A percentile compares a stretch with the other conserved stretches of the same genome.
Evolutionary conservation across 2,888 invertebrate genomes (phyloP).

Genomic region (Bellardia pandia): DNA sequence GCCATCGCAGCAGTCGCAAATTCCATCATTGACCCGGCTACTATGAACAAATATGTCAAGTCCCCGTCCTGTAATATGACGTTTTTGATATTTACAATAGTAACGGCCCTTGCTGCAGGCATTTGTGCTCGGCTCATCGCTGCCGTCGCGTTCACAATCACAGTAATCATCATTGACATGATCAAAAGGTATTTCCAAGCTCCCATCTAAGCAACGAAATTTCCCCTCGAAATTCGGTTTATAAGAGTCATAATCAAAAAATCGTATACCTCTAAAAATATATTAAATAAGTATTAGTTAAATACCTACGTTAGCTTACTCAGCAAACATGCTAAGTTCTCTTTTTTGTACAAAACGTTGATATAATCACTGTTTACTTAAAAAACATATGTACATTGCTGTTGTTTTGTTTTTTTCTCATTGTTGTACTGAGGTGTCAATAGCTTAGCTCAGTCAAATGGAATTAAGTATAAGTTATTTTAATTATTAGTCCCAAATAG

Average conservation of each 20-base stretch:
- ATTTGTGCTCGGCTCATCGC: slow-evolving; percentile 93
- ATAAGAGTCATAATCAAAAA: slow-evolving; percentile 84
- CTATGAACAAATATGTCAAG: slow-evolving; percentile 87
- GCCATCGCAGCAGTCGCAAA: slow-evolving; percentile 98
- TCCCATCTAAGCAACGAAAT: slow-evolving; percentile 84
- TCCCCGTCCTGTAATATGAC: slow-evolving; percentile 83
- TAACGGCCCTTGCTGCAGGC: slow-evolving; percentile 94
- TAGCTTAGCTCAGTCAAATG: too few relatives aligned
- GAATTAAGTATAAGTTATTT: too few relatives aligned
- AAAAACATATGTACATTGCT: too few relatives aligned
- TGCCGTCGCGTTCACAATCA: slow-evolving; percentile 91
- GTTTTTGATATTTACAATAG: slow-evolving; percentile 87
- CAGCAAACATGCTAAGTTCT: too few relatives aligned
- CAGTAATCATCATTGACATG: slow-evolving; percentile 93
- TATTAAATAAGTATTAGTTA: background rate
- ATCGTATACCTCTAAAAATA: slow-evolving; percentile 82
- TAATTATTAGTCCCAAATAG: too few relatives aligned
- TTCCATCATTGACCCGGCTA: slow-evolving; percentile 95
- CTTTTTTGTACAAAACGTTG: too few relatives aligned
- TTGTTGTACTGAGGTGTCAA: too few relatives aligned
- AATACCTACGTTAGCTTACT: too few relatives aligned
- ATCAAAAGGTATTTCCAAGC: slow-evolving; percentile 85
- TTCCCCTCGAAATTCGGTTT: slow-evolving; percentile 84
- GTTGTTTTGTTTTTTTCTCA: too few relatives aligned
- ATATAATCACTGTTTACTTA: too few relatives aligned